Conservation (phyloP, 1,140 invertebrate genomes). For the Venustaconcha ellipsiformis region DNA sequence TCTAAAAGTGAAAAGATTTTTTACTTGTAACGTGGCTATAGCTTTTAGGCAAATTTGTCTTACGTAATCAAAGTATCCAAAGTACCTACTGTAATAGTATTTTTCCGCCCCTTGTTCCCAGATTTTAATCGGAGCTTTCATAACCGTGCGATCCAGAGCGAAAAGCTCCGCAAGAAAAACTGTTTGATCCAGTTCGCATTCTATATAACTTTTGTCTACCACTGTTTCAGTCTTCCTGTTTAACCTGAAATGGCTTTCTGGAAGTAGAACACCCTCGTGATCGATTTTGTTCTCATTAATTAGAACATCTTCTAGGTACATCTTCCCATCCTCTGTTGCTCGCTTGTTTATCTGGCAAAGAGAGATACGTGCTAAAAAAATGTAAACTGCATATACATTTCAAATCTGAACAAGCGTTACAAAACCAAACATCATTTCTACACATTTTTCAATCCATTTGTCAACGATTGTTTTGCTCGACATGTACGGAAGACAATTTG, state of each 20-base stretch:
- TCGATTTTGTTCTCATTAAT: conserved; percentile 29
- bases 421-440: background rate
- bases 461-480: background rate
- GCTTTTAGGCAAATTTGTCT: background rate
- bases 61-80: background rate
- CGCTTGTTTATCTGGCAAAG: conserved; percentile 29
- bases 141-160: conserved; percentile 43
- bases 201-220: conserved; percentile 39
- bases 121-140: conserved; percentile 44
- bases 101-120: conserved; percentile 49
- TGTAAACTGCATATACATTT: no score
- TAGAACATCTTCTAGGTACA: conserved; percentile 27
- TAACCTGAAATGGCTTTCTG: conserved; percentile 31
- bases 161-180: conserved; percentile 47
- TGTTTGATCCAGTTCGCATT: conserved; percentile 48
- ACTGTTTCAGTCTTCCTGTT: conserved; percentile 13
- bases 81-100: conserved; percentile 39
- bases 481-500: background rate
- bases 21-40: background rate
- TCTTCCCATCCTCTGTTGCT: conserved; percentile 4
- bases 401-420: no score
- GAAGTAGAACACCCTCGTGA: conserved; percentile 31
- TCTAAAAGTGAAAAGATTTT: background rate
- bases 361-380: no score
- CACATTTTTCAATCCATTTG: background rate